These are phyloP conservation scores for Eufriesea mexicana DNA, from an alignment of 1,140 invertebrate genomes.

Conservation along the genomic window DNA sequence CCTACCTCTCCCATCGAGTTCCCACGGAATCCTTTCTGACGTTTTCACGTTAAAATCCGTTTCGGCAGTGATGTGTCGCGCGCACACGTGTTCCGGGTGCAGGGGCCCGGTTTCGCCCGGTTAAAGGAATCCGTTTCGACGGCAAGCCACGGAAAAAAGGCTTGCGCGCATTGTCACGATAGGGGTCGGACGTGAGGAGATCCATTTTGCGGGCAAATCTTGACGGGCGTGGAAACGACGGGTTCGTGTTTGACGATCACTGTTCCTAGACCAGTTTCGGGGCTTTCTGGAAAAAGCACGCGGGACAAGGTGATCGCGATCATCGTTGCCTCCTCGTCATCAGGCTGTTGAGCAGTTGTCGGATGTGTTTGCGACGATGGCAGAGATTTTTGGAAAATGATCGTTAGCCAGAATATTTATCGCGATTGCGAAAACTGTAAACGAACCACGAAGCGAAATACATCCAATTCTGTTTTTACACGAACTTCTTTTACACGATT, in stretches of 20 bases:
- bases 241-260: constrained; percentile 31
- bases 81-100: constrained; percentile 42
- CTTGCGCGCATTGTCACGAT: constrained; percentile 59
- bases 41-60: constrained; percentile 49
- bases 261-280: constrained; percentile 12
- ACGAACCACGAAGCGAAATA: no score
- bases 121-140: constrained; percentile 71
- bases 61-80: constrained; percentile 7
- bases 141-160: constrained; percentile 56
- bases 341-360: no score
- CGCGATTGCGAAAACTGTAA: no score
- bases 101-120: constrained; percentile 51
- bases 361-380: neutral
- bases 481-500: no score
- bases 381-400: neutral
- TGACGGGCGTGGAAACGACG: constrained; percentile 72
- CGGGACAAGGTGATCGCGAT: neutral
- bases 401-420: no score
- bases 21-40: constrained; percentile 78
- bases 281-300: constrained; percentile 9
- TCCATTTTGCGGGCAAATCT: constrained; percentile 69
- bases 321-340: neutral
- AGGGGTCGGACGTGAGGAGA: constrained; percentile 23
- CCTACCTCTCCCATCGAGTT: constrained; percentile 65
- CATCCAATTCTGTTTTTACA: no score